Base-by-base conservation (phyloP, 1,140 invertebrate genomes). In the Drosophila jambulina region DNA sequence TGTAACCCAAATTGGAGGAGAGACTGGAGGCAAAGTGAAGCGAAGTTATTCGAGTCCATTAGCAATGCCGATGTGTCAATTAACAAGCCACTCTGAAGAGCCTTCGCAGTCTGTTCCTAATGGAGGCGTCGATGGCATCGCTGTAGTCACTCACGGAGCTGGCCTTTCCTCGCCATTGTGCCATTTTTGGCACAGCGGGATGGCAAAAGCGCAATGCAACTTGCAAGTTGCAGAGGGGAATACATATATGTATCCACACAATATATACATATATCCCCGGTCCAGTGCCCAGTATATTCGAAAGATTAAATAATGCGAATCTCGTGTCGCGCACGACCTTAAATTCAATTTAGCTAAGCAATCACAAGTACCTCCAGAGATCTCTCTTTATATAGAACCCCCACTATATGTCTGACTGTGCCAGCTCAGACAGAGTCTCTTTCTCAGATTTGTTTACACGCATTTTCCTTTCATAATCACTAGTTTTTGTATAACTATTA, bases 301-400 rank as follows among this genome's bases (percentile, higher is more conserved):
- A 43, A 75, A 65, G 76, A 85, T 86, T 65, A 67, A 78, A 78
- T 87, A 87, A 88, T 80, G 77, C 80, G 74, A 84, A 90, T 90
- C 81, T 82, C 85, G 85, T 88, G 78, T 90, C 65, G 78, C 49
- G 48, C 58, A 78, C 86, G 85, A 90, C 85, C 85, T 90, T 90
- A 90, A 91, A 90, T 90, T 90, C 86, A 90, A 90, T 90, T 90
- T 82, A 90, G 70, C 70, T 81, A 59, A 75, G 69, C 40, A 29
- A 34, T 51, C 56, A 56, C 27, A 49, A 56, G 68, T 46, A 17
- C 34, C 38, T 43, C 38, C 51, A 9, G 21, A 49, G 54, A 42
- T 51, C 49, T 69, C 49, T 48, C 53, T 60, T 53, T 71, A 38
- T 61, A 48, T 21, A 46, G 12, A 3, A 23, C 13, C 29, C 36